Evolutionary conservation across 2,113 vertebrate genomes (phyloP), one percentile per base, ranked within the genome.

Genomic region (Oreochromis spilurus): DNA sequence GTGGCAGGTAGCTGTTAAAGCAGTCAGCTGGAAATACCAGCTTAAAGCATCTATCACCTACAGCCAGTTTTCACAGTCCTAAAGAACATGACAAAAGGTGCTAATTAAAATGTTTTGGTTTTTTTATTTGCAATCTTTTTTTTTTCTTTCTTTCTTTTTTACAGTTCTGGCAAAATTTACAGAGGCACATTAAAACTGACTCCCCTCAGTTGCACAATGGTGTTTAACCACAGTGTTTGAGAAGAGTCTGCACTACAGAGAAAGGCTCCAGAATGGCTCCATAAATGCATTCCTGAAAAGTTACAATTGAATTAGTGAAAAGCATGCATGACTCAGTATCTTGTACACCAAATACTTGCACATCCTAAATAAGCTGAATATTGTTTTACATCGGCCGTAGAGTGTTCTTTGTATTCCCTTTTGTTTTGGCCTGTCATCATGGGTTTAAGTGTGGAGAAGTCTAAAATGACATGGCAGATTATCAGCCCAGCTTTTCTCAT

Each of bases 1-100:
- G n/a, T 94, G 29, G 57, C 90, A 89, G 29, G 84, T 67, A 85
- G 48, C 83, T 84, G 90, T 19, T 31, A 91, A 91, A 89, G 77
- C 45, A 87, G 83, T n/a, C 29, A 67, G 77, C 79, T 93, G 43
- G 57, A 91, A 93, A 92, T 91, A 90, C 88, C 82, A 86, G 54
- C 91, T 65, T 34, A 55, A 93, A 89, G 88, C 89, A 94, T 92
- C 81, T 94, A 84, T 92, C 92, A 93, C 92, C 88, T 85, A 85
- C 62, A 79, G 88, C 43, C 89, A 81, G 5, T 21, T 53, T 52
- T 90, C 45, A 88, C 54, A 43, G 19, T 45, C 11, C 13, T 43
- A 10, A 29, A 87, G 17, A 84, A 77, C 70, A 81, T 31, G 34
- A 34, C 13, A 75, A 72, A 50, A 21, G 34, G 9, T 29, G 8